A percentile compares a stretch with the other conserved stretches of the same genome.
These are phyloP conservation scores for Zoanthus sansibaricus DNA, from an alignment of 92 coral and sea anemone genomes.

Conservation along the genomic window DNA sequence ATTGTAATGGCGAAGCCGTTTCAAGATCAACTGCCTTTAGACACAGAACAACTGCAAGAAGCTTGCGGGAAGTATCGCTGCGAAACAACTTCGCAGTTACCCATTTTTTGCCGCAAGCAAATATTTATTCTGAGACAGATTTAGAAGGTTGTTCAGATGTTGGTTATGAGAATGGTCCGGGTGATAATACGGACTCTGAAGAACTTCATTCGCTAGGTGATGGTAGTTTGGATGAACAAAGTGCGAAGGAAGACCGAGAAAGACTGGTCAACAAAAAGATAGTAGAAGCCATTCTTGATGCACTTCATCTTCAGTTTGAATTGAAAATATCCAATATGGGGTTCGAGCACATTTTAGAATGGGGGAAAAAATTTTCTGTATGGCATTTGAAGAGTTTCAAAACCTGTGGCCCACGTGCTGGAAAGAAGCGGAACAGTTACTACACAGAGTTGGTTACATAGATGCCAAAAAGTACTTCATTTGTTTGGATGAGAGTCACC, in stretches of 20 bases:
- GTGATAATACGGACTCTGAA: slow-evolving; percentile 10
- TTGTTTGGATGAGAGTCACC: slow-evolving; percentile 46
- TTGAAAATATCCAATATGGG: slow-evolving; percentile 55
- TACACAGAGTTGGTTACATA: slow-evolving; percentile 45
- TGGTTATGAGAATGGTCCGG: slow-evolving; percentile 7
- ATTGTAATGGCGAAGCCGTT: slow-evolving; percentile 52
- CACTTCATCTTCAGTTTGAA: slow-evolving; percentile 50
- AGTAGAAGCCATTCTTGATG: slow-evolving; percentile 43
- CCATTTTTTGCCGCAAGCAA: slow-evolving; percentile 27
- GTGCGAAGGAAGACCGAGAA: slow-evolving; percentile 25
- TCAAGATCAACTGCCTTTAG: slow-evolving; percentile 53
- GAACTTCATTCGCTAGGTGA: slow-evolving; percentile 16
- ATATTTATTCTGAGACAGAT: slow-evolving; percentile 20
- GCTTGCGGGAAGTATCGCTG: slow-evolving; percentile 19
- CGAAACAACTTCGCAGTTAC: slow-evolving; percentile 18
- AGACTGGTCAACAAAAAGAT: slow-evolving; percentile 41
- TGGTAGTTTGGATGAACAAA: slow-evolving; percentile 26
- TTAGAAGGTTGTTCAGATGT: slow-evolving; percentile 20
- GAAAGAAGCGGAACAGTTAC: slow-evolving; percentile 40
- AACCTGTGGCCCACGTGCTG: slow-evolving; percentile 48
- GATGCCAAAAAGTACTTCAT: slow-evolving; percentile 54
- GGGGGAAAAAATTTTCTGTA: slow-evolving; percentile 51
- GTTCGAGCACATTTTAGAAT: slow-evolving; percentile 46
- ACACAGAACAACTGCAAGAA: slow-evolving; percentile 39
- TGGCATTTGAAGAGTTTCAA: slow-evolving; percentile 25